Conservation (phyloP, 2,797 vertebrate species). For the Prunella strophiata region DNA sequence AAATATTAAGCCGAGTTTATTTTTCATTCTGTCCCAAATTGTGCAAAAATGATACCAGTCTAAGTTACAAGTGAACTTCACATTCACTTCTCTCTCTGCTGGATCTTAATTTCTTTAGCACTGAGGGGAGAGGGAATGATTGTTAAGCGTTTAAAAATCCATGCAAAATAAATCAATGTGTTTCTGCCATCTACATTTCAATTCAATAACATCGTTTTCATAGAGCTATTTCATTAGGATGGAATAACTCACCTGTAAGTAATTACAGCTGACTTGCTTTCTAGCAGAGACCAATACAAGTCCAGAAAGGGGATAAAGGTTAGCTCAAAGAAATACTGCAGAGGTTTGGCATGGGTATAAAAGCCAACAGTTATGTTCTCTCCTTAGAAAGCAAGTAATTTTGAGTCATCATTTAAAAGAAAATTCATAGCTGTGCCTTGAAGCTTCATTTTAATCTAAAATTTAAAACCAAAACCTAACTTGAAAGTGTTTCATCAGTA, state of each 20-base stretch:
- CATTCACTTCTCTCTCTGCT: neutral
- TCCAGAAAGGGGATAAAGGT: constrained; percentile 64
- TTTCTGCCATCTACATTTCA: constrained; percentile 67
- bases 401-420: constrained; percentile 7
- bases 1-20: neutral
- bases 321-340: constrained; percentile 63
- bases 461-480: neutral
- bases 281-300: constrained; percentile 49
- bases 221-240: constrained; percentile 65
- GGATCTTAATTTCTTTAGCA: constrained; percentile 44
- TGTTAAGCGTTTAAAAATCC: constrained; percentile 44
- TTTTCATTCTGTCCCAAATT: neutral
- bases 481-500: neutral
- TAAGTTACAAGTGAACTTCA: neutral
- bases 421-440: neutral
- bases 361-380: constrained; percentile 16
- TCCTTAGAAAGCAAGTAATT: constrained; percentile 42
- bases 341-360: constrained; percentile 53
- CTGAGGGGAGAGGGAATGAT: neutral
- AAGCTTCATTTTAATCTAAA: neutral
- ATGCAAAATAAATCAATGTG: constrained; percentile 66
- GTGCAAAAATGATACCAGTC: neutral
- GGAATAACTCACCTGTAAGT: constrained; percentile 75
- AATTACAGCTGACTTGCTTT: constrained; percentile 70
- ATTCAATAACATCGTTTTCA: constrained; percentile 67